Evolutionary conservation across 2,888 invertebrate species (phyloP).

Genomic region (Orchesellides sinensis): DNA sequence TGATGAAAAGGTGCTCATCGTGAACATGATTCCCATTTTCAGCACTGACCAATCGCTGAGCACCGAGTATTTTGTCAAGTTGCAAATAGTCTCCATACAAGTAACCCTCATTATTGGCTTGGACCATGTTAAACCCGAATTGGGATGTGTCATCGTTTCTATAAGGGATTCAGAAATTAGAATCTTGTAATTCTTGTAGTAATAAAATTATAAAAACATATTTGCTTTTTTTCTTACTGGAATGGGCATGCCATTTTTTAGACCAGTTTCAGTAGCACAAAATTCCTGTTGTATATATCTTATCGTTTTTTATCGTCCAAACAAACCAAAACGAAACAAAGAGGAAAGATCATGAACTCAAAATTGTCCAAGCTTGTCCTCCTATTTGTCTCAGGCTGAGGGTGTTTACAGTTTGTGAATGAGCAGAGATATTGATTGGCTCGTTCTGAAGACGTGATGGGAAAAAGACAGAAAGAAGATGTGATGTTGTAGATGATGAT

Average conservation of each 20-base stretch:
- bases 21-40: constrained; percentile 87
- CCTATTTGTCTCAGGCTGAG: neutral
- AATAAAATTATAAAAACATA: neutral
- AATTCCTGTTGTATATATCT: no score
- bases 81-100: constrained; percentile 94
- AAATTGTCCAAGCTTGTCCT: no score
- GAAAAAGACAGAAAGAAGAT: neutral
- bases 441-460: neutral
- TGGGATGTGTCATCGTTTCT: constrained; percentile 64
- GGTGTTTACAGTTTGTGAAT: neutral
- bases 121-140: constrained; percentile 74
- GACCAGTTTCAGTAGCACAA: no score
- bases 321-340: no score
- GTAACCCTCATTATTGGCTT: constrained; percentile 81
- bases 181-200: neutral
- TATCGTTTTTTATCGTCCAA: no score
- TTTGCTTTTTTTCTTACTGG: constrained; percentile 36
- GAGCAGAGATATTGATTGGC: neutral
- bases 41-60: constrained; percentile 89
- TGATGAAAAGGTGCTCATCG: constrained; percentile 97
- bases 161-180: neutral
- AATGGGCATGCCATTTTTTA: constrained; percentile 53
- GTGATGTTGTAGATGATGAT: no score
- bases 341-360: no score
- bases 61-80: constrained; percentile 89